phyloP scores from a whole-genome alignment of 2,113 vertebrate species.

The Baryphthengus martii region DNA sequence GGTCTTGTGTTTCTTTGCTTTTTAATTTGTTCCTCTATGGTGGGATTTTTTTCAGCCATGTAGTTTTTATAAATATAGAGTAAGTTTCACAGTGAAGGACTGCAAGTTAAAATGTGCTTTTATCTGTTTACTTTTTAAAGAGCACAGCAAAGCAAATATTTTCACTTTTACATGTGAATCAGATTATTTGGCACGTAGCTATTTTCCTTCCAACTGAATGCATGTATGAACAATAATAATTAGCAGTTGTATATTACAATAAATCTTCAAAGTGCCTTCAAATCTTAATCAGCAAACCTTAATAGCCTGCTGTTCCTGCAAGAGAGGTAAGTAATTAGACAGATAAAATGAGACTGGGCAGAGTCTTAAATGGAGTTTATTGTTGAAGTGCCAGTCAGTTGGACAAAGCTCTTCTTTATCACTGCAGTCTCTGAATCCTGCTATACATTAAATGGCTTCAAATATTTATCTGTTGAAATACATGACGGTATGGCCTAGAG shows the following conservation, averaged over 20 bases:
- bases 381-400: slow-evolving; percentile 10
- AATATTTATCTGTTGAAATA: not conserved
- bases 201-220: not conserved
- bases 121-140: not conserved
- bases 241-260: slow-evolving; percentile 32
- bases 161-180: not conserved
- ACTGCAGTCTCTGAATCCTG: not conserved
- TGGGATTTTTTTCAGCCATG: not conserved
- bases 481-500: not conserved
- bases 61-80: not conserved
- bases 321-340: slow-evolving; percentile 26
- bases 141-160: not conserved
- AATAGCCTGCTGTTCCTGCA: slow-evolving; percentile 23
- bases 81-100: not conserved
- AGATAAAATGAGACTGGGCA: slow-evolving; percentile 34
- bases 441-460: not conserved
- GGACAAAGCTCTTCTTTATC: slow-evolving; percentile 40
- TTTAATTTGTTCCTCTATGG: not conserved
- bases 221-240: slow-evolving; percentile 46
- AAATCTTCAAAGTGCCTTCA: slow-evolving; percentile 48
- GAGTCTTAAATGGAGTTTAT: slow-evolving; percentile 22
- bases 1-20: not conserved
- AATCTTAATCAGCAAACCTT: slow-evolving; percentile 49
- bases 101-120: not conserved
- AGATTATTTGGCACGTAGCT: not conserved